Evolutionary conservation across 2,888 invertebrate genomes (phyloP).

Genomic region (Diabrotica balteata): DNA sequence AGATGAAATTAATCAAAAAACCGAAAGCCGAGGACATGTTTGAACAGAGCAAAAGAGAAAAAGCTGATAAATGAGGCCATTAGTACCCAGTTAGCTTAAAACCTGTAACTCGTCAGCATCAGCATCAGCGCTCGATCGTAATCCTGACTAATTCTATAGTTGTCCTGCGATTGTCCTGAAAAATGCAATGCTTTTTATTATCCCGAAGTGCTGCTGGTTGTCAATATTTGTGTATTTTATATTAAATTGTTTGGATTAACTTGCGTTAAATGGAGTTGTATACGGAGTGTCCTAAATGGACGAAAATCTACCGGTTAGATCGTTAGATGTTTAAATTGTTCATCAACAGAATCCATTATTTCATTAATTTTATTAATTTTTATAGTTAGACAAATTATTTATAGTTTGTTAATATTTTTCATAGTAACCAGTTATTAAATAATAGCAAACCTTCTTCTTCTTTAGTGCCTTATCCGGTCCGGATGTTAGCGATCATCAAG

Average conservation of each 20-base stretch:
- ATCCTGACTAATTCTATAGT: slow-evolving; percentile 50
- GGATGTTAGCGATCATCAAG: no score
- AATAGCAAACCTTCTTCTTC: no score
- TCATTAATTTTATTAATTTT: no score
- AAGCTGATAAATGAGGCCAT: slow-evolving; percentile 55
- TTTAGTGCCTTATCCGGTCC: no score
- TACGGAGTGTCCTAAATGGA: not conserved
- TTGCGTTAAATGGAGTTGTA: not conserved
- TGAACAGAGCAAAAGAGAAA: slow-evolving; percentile 49
- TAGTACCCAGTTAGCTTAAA: slow-evolving; percentile 55
- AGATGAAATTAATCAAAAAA: slow-evolving; percentile 41
- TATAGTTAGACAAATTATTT: no score
- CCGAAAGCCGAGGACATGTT: slow-evolving; percentile 47
- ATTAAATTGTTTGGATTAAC: not conserved
- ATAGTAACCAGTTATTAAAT: no score
- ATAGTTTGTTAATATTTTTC: no score
- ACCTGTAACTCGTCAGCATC: slow-evolving; percentile 49
- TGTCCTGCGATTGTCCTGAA: slow-evolving; percentile 41
- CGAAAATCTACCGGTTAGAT: no score
- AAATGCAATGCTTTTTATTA: slow-evolving; percentile 40
- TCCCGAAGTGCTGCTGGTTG: not conserved
- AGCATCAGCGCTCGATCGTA: slow-evolving; percentile 39
- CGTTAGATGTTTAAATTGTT: no score
- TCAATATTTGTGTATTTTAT: slow-evolving; percentile 6
- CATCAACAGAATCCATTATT: no score